phyloP scores from a whole-genome alignment of 2,113 vertebrate species.

The Clarias gariepinus region DNA sequence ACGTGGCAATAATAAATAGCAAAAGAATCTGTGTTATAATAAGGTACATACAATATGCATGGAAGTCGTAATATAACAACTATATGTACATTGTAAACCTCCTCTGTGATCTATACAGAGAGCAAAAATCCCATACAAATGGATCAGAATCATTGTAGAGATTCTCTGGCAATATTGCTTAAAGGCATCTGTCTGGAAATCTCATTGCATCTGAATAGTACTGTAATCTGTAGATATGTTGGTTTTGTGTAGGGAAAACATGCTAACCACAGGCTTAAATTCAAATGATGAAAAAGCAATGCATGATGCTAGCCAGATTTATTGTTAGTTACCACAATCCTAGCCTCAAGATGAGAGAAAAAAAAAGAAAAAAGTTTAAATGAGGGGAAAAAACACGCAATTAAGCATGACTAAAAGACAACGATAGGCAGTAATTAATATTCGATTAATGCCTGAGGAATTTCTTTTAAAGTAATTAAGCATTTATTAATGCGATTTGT shows the following conservation, averaged over 20 bases:
- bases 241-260: constrained; percentile 40
- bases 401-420: constrained; percentile 77
- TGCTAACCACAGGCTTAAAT: constrained; percentile 39
- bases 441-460: constrained; percentile 76
- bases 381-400: constrained; percentile 64
- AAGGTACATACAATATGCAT: neutral
- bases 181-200: neutral
- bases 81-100: neutral
- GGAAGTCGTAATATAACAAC: neutral
- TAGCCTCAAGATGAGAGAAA: constrained; percentile 45
- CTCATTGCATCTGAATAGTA: neutral
- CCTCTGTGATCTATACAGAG: neutral
- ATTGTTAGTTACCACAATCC: constrained; percentile 47
- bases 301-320: constrained; percentile 13
- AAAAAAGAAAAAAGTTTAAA: constrained; percentile 49
- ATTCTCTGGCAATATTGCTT: neutral
- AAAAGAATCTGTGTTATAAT: neutral
- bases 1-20: neutral
- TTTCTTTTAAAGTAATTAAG: constrained; percentile 78
- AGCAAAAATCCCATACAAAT: neutral
- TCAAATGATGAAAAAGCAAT: constrained; percentile 13
- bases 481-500: constrained; percentile 77
- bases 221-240: neutral
- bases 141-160: neutral
- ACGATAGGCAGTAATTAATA: constrained; percentile 78